These are phyloP conservation scores for Helicoverpa assulta DNA, from an alignment of 2,888 invertebrate species.

Conservation along the genomic window DNA sequence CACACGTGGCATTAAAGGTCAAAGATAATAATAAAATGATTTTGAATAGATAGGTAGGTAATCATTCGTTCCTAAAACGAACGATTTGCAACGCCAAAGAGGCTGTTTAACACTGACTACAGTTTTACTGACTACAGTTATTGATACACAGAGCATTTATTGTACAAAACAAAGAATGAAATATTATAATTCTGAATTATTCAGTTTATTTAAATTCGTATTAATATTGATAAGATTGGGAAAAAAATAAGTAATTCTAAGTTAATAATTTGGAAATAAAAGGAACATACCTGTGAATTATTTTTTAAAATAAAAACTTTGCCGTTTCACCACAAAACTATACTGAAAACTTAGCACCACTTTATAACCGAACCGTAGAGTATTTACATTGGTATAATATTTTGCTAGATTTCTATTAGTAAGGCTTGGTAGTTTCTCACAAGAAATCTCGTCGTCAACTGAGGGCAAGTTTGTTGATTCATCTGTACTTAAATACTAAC, in stretches of 20 bases:
- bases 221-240: too few relatives aligned
- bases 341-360: conserved; percentile 46
- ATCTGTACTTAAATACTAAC: conserved; percentile 62
- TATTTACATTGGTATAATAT: neutral
- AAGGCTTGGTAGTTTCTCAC: conserved; percentile 46
- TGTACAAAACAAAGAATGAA: too few relatives aligned
- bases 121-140: too few relatives aligned
- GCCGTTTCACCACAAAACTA: conserved; percentile 35
- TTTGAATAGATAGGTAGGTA: too few relatives aligned
- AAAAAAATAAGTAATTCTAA: neutral
- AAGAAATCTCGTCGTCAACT: conserved; percentile 59
- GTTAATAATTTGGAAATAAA: neutral
- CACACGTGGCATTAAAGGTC: too few relatives aligned
- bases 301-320: neutral
- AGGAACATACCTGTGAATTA: conserved; percentile 35
- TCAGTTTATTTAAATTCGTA: too few relatives aligned
- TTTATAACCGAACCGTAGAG: conserved; percentile 19
- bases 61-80: too few relatives aligned
- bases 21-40: too few relatives aligned
- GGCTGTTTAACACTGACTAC: too few relatives aligned
- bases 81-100: too few relatives aligned
- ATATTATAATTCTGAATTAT: too few relatives aligned
- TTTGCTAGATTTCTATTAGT: neutral
- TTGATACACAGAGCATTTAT: too few relatives aligned
- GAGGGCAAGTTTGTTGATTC: conserved; percentile 47